phyloP scores from a whole-genome alignment of 2,113 vertebrate species.

The Oxyura jamaicensis region DNA sequence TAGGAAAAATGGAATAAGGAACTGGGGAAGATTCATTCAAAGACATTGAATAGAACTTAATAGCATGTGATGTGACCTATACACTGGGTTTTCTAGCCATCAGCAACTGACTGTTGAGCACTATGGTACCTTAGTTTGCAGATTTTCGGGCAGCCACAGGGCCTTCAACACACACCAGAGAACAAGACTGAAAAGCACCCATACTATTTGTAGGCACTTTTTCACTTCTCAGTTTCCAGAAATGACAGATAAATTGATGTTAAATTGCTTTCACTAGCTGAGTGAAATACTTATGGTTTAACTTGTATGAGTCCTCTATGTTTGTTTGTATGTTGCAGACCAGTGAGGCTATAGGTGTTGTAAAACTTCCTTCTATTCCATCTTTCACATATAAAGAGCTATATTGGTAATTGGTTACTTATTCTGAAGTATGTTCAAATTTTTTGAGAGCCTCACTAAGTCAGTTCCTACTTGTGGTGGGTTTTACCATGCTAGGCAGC shows the following conservation, averaged over 20 bases:
- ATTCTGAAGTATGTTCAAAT: background rate
- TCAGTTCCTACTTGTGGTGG: background rate
- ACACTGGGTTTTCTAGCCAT: background rate
- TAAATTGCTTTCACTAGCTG: background rate
- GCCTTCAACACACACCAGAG: background rate
- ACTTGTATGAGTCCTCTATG: background rate
- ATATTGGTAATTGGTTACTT: background rate
- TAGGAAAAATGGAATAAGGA: background rate
- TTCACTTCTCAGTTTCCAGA: background rate
- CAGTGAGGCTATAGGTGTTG: background rate
- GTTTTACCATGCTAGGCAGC: no score
- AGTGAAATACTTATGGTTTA: background rate
- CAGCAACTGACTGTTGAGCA: background rate
- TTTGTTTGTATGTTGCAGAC: background rate
- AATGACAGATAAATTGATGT: background rate
- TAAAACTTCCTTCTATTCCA: background rate
- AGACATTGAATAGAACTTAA: background rate
- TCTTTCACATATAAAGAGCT: background rate
- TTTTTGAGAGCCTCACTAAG: background rate
- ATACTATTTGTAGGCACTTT: background rate
- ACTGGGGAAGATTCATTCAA: background rate
- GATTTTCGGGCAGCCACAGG: background rate
- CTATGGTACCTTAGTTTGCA: background rate
- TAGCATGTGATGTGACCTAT: background rate
- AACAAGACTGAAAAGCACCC: rapidly evolving